phyloP scores from a whole-genome alignment of 2,113 vertebrate species.

The Siphamia tubifer region DNA sequence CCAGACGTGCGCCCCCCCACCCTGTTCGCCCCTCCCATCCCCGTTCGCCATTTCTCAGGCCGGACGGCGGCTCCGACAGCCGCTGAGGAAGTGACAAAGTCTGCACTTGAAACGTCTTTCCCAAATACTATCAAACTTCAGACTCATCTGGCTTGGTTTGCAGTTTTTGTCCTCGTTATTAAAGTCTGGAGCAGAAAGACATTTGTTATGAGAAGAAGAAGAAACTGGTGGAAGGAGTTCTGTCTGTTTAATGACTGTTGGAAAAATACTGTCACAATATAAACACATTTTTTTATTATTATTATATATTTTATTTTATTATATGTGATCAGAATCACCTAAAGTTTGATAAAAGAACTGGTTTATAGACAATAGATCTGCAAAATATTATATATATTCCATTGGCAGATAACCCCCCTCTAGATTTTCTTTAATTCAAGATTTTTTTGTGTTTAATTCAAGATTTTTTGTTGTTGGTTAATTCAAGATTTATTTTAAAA shows the following conservation, averaged over 20 bases:
- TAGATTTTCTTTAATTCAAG: too few relatives aligned
- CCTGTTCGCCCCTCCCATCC: slow-evolving; percentile 6
- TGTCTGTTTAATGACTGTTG: slow-evolving; percentile 41
- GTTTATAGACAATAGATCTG: too few relatives aligned
- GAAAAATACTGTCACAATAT: too few relatives aligned
- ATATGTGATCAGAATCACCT: too few relatives aligned
- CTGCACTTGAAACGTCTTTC: slow-evolving; percentile 66
- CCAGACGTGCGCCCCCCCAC: slow-evolving; percentile 59
- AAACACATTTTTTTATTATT: too few relatives aligned
- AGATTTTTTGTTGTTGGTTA: too few relatives aligned
- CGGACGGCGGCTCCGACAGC: slow-evolving; percentile 59
- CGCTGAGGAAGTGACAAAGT: slow-evolving; percentile 45
- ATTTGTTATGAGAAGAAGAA: slow-evolving; percentile 41
- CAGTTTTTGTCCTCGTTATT: slow-evolving; percentile 47
- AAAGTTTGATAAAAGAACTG: too few relatives aligned
- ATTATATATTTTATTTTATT: too few relatives aligned
- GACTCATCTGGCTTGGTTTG: slow-evolving; percentile 53
- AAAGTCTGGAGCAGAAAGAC: neutral
- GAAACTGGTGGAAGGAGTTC: slow-evolving; percentile 42
- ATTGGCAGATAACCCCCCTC: too few relatives aligned
- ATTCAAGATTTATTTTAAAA: too few relatives aligned
- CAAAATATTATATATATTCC: too few relatives aligned
- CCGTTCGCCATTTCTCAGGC: slow-evolving; percentile 62
- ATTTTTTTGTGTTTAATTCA: too few relatives aligned
- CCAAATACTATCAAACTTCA: slow-evolving; percentile 60